phyloP scores from a whole-genome alignment of 2,113 vertebrate species.

The Nothobranchius furzeri region DNA sequence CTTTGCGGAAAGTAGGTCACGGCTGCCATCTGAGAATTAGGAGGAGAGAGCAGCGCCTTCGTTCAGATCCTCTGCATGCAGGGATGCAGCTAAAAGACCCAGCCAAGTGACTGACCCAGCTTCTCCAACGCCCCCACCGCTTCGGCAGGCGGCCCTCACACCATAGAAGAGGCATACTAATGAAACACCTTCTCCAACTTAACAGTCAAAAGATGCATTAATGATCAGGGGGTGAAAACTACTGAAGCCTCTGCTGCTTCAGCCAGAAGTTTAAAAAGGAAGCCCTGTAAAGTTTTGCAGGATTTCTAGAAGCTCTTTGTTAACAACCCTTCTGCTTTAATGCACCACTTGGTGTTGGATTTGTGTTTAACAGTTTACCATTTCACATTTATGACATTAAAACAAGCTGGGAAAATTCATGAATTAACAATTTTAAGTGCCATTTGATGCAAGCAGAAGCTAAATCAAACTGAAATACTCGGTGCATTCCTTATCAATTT shows the following conservation, averaged over 20 bases:
- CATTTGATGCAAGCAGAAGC: conserved; percentile 22
- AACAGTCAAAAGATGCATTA: conserved; percentile 80
- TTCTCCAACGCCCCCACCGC: conserved; percentile 58
- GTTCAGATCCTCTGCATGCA: conserved; percentile 56
- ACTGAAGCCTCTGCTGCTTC: conserved; percentile 65
- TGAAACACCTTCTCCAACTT: conserved; percentile 58
- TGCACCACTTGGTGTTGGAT: conserved; percentile 31
- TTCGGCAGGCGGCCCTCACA: conserved; percentile 55
- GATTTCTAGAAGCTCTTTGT: conserved; percentile 38
- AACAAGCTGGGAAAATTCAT: conserved; percentile 10
- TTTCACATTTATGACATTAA: conserved; percentile 32
- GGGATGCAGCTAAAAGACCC: conserved; percentile 52
- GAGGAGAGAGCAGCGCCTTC: conserved; percentile 50
- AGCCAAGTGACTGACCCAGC: conserved; percentile 64
- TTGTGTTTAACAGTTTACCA: conserved; percentile 41
- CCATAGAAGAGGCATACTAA: conserved; percentile 77
- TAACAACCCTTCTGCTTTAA: conserved; percentile 57
- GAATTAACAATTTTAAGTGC: conserved; percentile 9
- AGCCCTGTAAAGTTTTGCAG: conserved; percentile 46
- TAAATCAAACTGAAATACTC: not conserved
- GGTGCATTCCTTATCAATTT: conserved; percentile 27
- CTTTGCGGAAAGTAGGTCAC: conserved; percentile 78
- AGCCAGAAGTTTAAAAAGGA: conserved; percentile 41
- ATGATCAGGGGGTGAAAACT: conserved; percentile 60
- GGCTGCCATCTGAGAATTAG: conserved; percentile 76